Evolutionary conservation across 2,888 invertebrate genomes (phyloP).

Genomic region (Melanostoma scalare): DNA sequence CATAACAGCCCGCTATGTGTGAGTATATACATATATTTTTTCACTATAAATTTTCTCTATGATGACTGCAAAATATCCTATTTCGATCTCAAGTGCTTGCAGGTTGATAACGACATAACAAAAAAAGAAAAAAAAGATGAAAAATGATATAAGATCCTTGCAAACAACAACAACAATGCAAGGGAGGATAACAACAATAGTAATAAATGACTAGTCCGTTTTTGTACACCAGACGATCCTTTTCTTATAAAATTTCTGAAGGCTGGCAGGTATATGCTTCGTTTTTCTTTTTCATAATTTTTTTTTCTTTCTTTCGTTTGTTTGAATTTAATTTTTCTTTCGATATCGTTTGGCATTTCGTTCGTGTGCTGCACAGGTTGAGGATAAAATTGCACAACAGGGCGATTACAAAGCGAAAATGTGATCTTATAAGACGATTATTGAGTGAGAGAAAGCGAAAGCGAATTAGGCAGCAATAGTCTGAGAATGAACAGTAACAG

Average conservation of each 20-base stretch:
- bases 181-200: constrained; percentile 46
- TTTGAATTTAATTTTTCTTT: constrained; percentile 28
- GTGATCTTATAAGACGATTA: constrained; percentile 65
- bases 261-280: constrained; percentile 20
- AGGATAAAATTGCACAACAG: constrained; percentile 51
- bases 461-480: constrained; percentile 20
- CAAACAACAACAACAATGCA: constrained; percentile 54
- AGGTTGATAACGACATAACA: constrained; percentile 58
- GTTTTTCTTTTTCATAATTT: constrained; percentile 10
- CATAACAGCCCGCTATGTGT: constrained; percentile 38
- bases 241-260: constrained; percentile 45
- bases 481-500: constrained; percentile 4
- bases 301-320: constrained; percentile 27
- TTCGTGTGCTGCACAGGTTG: constrained; percentile 49
- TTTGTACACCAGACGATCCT: constrained; percentile 29
- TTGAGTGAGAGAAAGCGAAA: constrained; percentile 40
- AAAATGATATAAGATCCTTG: constrained; percentile 66
- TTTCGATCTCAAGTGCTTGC: constrained; percentile 71
- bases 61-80: constrained; percentile 67
- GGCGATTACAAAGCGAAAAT: constrained; percentile 42
- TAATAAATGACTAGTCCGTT: constrained; percentile 47
- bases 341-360: constrained; percentile 28
- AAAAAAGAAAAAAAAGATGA: constrained; percentile 48
- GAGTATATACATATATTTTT: background rate
- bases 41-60: no score